A percentile compares a stretch with the other conserved stretches of the same genome.
Evolutionary conservation across 2,888 invertebrate species (phyloP).

Genomic region (Asteroscopus sphinx): DNA sequence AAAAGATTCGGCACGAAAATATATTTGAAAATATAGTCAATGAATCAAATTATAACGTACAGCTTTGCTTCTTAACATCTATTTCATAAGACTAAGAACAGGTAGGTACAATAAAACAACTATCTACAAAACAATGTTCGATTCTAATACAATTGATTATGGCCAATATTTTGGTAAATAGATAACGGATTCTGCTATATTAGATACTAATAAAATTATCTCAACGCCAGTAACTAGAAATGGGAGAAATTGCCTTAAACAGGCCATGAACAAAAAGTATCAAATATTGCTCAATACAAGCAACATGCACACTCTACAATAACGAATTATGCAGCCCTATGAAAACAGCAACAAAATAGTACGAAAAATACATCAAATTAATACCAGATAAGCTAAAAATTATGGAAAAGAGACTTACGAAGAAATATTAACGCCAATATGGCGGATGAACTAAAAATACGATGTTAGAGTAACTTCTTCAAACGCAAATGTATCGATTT

Average conservation of each 20-base stretch:
- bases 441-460: slow-evolving; percentile 92
- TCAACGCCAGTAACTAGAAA: slow-evolving; percentile 67
- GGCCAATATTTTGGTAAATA: slow-evolving; percentile 32
- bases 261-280: slow-evolving; percentile 82
- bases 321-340: slow-evolving; percentile 83
- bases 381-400: slow-evolving; percentile 82
- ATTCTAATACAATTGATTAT: slow-evolving; percentile 39
- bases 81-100: slow-evolving; percentile 52
- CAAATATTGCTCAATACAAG: slow-evolving; percentile 71
- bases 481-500: slow-evolving; percentile 83
- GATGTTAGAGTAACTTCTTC: slow-evolving; percentile 86
- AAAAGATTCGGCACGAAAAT: slow-evolving; percentile 53
- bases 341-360: slow-evolving; percentile 83
- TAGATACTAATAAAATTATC: slow-evolving; percentile 54
- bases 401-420: slow-evolving; percentile 89
- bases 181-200: slow-evolving; percentile 24
- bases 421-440: slow-evolving; percentile 92
- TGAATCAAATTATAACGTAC: slow-evolving; percentile 49
- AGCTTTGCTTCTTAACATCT: slow-evolving; percentile 55
- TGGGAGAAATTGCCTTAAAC: slow-evolving; percentile 78
- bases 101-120: slow-evolving; percentile 47
- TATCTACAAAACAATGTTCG: slow-evolving; percentile 56
- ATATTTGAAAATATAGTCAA: slow-evolving; percentile 51
- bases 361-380: slow-evolving; percentile 75
- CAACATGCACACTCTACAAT: slow-evolving; percentile 76